phyloP scores from a whole-genome alignment of 1,140 invertebrate genomes.

The Drosophila pachea region DNA sequence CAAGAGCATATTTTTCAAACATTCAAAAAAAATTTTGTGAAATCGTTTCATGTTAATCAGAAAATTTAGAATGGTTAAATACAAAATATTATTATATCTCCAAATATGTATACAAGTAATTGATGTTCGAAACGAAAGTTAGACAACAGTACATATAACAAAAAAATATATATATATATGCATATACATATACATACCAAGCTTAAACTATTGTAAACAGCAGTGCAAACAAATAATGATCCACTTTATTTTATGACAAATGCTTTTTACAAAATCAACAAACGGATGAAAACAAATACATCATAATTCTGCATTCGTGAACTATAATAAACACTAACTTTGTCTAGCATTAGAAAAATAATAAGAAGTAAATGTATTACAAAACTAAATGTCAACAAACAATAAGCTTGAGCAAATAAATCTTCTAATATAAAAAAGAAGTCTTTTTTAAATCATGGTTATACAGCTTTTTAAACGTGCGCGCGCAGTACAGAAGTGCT shows the following conservation, averaged over 20 bases:
- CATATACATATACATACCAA: constrained; percentile 39
- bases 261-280: constrained; percentile 63
- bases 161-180: constrained; percentile 38
- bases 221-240: constrained; percentile 66
- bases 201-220: constrained; percentile 61
- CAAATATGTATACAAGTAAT: constrained; percentile 53
- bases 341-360: constrained; percentile 73
- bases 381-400: constrained; percentile 66
- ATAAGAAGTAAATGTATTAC: constrained; percentile 52
- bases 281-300: constrained; percentile 9
- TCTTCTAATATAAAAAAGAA: constrained; percentile 47
- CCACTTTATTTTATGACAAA: constrained; percentile 73
- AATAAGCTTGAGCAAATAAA: constrained; percentile 71
- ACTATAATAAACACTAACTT: constrained; percentile 52
- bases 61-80: constrained; percentile 2
- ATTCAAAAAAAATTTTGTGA: constrained; percentile 49
- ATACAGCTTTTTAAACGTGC: not conserved
- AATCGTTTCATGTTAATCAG: constrained; percentile 19
- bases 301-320: constrained; percentile 45
- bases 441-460: not conserved
- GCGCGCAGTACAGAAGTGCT: not conserved
- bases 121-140: constrained; percentile 36
- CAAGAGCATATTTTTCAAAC: constrained; percentile 63
- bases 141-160: constrained; percentile 32
- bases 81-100: constrained; percentile 18